Evolutionary conservation across 2,113 vertebrate species (phyloP), one percentile per base, ranked within the genome.

Genomic region (Otolemur garnettii): DNA sequence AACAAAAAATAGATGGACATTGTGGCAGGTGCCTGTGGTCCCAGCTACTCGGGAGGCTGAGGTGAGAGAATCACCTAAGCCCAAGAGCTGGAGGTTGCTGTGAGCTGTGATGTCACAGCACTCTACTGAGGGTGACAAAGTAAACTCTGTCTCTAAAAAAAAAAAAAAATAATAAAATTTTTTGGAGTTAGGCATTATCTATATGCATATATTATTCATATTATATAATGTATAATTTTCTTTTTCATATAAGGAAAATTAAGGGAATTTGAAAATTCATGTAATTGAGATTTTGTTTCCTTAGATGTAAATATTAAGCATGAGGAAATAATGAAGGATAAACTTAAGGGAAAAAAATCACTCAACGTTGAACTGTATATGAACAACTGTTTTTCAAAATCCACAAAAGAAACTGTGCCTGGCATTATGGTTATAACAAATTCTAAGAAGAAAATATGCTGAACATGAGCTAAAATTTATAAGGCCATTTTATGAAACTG

Each of bases 261-360:
- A 79, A 57, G 4, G 50, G 21, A 90, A 68, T 90, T 22, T 84
- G 71, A 84, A 84, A 90, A 90, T 59, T 83, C 79, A 50, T 59
- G 10, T 83, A 45, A 77, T 45, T 57, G 10, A 78, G 50, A 57
- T 84, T 60, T 9, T 60, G n/a, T 57, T 75, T 89, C 42, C n/a
- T 90, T 77, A 59, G 17, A 77, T 77, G 66, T n/a, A 17, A 77
- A 66, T 84, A 90, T 77, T 83, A 69, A 90, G 69, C 60, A 69
- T 42, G 19, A 89, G 57, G 85, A 82, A 75, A 66, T 83, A 68
- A 74, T 66, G 42, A 94, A 93, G 62, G n/a, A 91, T 82, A 72
- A 15, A 50, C 38, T 82, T 42, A 19, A 18, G 5, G 26, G 53
- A 71, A 57, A 71, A 55, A 6, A 90, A 14, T 91, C 30, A 4